phyloP scores from a whole-genome alignment of 2,797 vertebrate species.

The Ateles fusciceps region DNA sequence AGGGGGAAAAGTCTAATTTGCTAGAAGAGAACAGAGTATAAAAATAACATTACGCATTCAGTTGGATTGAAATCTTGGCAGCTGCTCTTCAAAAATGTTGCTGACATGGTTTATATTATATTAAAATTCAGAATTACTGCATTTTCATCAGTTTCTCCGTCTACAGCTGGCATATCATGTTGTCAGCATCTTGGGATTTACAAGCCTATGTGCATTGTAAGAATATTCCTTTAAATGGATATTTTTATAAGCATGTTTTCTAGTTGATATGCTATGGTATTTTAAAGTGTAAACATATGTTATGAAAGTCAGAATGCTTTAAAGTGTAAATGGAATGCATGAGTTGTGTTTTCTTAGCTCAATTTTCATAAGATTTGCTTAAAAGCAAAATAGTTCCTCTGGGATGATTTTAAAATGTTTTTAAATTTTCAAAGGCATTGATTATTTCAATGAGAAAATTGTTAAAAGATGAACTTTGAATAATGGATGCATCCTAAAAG shows the following conservation, averaged over 20 bases:
- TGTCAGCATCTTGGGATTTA: conserved; percentile 91
- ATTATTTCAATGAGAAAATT: background rate
- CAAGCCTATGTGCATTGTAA: conserved; percentile 72
- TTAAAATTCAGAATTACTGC: conserved; percentile 87
- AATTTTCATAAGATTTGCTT: conserved; percentile 76
- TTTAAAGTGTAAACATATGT: conserved; percentile 79
- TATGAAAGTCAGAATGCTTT: conserved; percentile 58
- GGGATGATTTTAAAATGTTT: background rate
- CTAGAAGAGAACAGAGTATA: conserved; percentile 79
- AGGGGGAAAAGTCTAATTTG: conserved; percentile 77
- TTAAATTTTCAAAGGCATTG: conserved; percentile 37
- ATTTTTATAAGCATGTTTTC: conserved; percentile 80
- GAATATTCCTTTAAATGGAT: conserved; percentile 81
- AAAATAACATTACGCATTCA: conserved; percentile 83
- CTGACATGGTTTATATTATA: conserved; percentile 86
- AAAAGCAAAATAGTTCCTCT: conserved; percentile 38
- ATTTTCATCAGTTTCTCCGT: conserved; percentile 86
- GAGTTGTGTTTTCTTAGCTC: conserved; percentile 59
- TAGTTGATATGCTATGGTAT: conserved; percentile 80
- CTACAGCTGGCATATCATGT: conserved; percentile 90
- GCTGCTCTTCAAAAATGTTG: conserved; percentile 87
- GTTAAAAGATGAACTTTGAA: conserved; percentile 1
- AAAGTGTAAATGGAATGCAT: conserved; percentile 36
- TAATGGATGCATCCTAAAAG: background rate
- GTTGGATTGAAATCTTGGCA: conserved; percentile 85